Conservation (phyloP, 2,888 invertebrate species). For the Mongoloraphidia duomilia region DNA sequence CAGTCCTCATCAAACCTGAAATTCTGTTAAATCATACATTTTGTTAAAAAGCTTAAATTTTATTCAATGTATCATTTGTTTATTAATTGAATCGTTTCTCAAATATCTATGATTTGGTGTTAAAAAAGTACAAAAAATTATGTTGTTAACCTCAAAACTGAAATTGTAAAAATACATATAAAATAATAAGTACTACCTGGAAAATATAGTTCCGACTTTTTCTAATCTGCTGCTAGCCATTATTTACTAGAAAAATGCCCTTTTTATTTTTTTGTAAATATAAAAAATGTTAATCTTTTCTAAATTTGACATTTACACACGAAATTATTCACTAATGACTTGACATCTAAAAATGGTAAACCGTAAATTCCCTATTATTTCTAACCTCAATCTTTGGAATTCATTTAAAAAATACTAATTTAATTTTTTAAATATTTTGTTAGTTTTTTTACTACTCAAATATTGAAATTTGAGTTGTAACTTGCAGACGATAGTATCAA, state of each 20-base stretch:
- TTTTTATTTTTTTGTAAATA: too few species aligned
- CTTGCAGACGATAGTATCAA: too few species aligned
- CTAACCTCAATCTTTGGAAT: too few species aligned
- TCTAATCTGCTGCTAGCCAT: slow-evolving; percentile 59
- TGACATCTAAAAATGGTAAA: too few species aligned
- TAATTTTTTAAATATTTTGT: too few species aligned
- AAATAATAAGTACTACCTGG: slow-evolving; percentile 35
- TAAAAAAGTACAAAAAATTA: not conserved
- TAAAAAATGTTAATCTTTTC: too few species aligned
- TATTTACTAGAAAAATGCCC: slow-evolving; percentile 6
- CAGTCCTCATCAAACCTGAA: slow-evolving; percentile 61
- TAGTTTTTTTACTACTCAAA: too few species aligned
- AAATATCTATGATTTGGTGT: not conserved
- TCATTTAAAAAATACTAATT: too few species aligned
- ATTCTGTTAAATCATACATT: slow-evolving; percentile 37
- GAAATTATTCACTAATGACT: too few species aligned
- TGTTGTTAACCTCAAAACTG: not conserved
- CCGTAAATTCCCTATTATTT: too few species aligned
- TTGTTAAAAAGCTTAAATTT: not conserved
- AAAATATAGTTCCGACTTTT: slow-evolving; percentile 57
- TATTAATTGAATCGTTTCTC: not conserved
- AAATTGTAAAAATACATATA: not conserved
- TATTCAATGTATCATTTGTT: not conserved
- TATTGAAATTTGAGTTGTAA: too few species aligned
- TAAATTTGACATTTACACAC: too few species aligned